Evolutionary conservation across 2,888 invertebrate species (phyloP), one percentile per base, ranked within the genome.

Genomic region (Helleia helle): DNA sequence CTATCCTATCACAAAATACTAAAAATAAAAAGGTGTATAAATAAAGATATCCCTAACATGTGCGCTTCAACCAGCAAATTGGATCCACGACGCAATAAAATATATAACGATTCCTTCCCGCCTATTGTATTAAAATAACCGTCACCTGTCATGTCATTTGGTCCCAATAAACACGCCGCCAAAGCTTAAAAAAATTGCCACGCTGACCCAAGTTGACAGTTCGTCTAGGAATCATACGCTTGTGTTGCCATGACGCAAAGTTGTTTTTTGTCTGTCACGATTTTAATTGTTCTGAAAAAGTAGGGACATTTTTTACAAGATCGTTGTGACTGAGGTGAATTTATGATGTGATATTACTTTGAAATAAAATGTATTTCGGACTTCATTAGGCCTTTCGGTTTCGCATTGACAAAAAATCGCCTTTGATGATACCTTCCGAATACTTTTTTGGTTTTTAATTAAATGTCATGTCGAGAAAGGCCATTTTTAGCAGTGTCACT

Each of bases 71-170:
- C 60, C 62, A 67, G 67, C 71, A 75, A 81, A 83, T 83, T 80
- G 71, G n/a, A n/a, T n/a, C n/a, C n/a, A n/a, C n/a, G n/a, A 77
- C 71, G 75, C 76, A 74, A 81, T 84, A 83, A 84, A 83, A 72
- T 71, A 68, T 70, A 66, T 79, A 80, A 81, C 81, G 68, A 74
- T 79, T 79, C 76, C 65, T 59, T 74, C 56, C 58, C 54, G 47
- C 51, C 55, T 49, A 56, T 56, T 57, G 56, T 58, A 52, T 51
- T 52, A 52, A 44, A 53, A 51, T 41, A 73, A 53, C 62, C 77
- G 77, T 81, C 84, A 84, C 83, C 84, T 84, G 84, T 80, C 81
- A 80, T 83, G 83, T 83, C 84, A 83, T 83, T 84, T 83, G 84
- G 84, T 74, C 55, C 73, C 75, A 75, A 77, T 79, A 76, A 77